Base-by-base conservation (phyloP, 2,113 vertebrate species). In the Peromyscus californicus region DNA sequence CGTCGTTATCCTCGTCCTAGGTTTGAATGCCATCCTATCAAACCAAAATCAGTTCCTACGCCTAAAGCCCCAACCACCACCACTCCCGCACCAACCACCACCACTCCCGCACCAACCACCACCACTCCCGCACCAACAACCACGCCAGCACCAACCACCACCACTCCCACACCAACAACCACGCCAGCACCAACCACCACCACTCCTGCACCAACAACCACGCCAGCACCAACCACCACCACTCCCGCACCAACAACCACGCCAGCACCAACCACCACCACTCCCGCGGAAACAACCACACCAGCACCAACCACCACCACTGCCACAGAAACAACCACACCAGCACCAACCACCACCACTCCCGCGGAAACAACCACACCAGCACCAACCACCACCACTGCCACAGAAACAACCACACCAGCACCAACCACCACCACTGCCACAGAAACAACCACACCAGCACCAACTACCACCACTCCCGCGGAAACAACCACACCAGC, bases 1-100 rank as follows among this genome's bases (percentile, higher is more conserved):
- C 31, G 1, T 9, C 33, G 51, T 51, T 9, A 0, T 72, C 2
- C 0, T 69, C 29, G 22, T 5, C 36, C 3, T 91, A 0, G 7
- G 12, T 16, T 59, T 82, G 1, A 21, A 26, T 22, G 26, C 39
- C 6, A 4, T n/a, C 29, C 42, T 84, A 24, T 59, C 19, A 36
- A 57, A 36, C 12, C 10, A 59, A 42, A 75, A 42, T 12, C 42
- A 76, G 2, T 42, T 15, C 11, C 42, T 45, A 2, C 10, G 12
- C 22, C 39, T 45, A 76, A 13, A 61, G 24, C 16, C 42, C 29
- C 72, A 63, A 31, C n/a, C 19, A 72, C 54, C 11, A 10, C 33
- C 0, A 2, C 83, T 2, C 42, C 65, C 36, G 12, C 54, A 36
- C 6, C 39, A 33, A 3, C n/a, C 36, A 51, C 48, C n/a, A 69